Conservation (phyloP, 2,797 vertebrate genomes). For the Anniella stebbinsi region DNA sequence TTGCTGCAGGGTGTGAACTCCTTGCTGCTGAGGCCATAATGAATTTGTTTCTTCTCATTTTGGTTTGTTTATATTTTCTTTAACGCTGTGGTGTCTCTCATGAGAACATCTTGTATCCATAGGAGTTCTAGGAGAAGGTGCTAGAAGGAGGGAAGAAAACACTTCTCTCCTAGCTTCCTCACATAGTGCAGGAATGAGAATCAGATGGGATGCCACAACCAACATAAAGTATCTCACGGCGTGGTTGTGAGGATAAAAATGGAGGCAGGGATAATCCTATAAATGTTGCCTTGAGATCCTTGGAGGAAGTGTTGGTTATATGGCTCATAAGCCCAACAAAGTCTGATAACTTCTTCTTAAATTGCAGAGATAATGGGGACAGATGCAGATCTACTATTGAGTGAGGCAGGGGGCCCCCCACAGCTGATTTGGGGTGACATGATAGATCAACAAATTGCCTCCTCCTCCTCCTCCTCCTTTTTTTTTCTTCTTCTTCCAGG, state of each 20-base stretch:
- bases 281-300: neutral
- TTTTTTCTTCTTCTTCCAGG: neutral
- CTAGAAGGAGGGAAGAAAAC: neutral
- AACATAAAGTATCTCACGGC: neutral
- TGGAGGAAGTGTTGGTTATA: neutral
- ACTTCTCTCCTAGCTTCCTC: neutral
- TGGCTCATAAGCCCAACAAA: neutral
- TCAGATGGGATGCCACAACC: neutral
- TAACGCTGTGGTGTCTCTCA: neutral
- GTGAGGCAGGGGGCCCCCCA: neutral
- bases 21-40: slow-evolving; percentile 27
- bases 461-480: no score
- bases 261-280: neutral
- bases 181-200: neutral
- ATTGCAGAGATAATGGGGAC: neutral
- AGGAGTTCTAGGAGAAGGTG: neutral
- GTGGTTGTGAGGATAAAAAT: neutral
- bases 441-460: neutral
- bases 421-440: neutral
- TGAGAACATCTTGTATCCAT: neutral
- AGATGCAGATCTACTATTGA: neutral
- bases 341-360: neutral
- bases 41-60: slow-evolving; percentile 23
- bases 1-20: neutral
- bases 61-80: slow-evolving; percentile 3